These are phyloP conservation scores for Morone saxatilis DNA, from an alignment of 2,113 vertebrate genomes.

Conservation along the genomic window DNA sequence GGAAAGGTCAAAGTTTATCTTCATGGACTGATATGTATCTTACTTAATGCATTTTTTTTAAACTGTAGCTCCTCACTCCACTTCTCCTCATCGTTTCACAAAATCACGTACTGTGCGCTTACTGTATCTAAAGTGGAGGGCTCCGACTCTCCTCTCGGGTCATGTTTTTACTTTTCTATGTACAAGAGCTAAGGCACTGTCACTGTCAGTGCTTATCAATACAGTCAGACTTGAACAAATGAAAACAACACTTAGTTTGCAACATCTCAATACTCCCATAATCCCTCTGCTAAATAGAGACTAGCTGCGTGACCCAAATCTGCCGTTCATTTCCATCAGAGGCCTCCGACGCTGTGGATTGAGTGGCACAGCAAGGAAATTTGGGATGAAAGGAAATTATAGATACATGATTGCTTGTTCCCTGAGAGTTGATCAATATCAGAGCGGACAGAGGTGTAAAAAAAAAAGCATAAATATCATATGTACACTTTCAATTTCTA, in stretches of 20 bases:
- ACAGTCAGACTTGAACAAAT: conserved; percentile 49
- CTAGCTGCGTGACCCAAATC: conserved; percentile 48
- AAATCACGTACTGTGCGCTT: conserved; percentile 72
- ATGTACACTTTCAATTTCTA: conserved; percentile 4
- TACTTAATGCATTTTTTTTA: conserved; percentile 41
- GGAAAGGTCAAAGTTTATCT: conserved; percentile 7
- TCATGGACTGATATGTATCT: conserved; percentile 20
- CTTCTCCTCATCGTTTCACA: conserved; percentile 44
- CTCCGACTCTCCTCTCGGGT: conserved; percentile 67
- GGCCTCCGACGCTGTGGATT: conserved; percentile 20
- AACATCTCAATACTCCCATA: conserved; percentile 40
- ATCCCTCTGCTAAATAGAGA: conserved; percentile 30
- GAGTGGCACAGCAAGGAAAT: background rate
- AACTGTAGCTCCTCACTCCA: conserved; percentile 52
- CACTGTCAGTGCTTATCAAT: conserved; percentile 56
- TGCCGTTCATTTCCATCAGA: conserved; percentile 23
- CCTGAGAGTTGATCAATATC: conserved; percentile 13
- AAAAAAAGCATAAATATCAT: conserved; percentile 7
- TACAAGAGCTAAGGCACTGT: conserved; percentile 70
- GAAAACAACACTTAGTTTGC: conserved; percentile 25
- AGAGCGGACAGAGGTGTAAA: conserved; percentile 8
- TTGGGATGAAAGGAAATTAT: background rate
- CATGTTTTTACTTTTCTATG: conserved; percentile 74
- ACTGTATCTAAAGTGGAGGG: conserved; percentile 66
- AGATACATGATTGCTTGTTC: background rate